Evolutionary conservation across 2,888 invertebrate species (phyloP), one percentile per base, ranked within the genome.

Genomic region (Eudasyphora cyanicolor): DNA sequence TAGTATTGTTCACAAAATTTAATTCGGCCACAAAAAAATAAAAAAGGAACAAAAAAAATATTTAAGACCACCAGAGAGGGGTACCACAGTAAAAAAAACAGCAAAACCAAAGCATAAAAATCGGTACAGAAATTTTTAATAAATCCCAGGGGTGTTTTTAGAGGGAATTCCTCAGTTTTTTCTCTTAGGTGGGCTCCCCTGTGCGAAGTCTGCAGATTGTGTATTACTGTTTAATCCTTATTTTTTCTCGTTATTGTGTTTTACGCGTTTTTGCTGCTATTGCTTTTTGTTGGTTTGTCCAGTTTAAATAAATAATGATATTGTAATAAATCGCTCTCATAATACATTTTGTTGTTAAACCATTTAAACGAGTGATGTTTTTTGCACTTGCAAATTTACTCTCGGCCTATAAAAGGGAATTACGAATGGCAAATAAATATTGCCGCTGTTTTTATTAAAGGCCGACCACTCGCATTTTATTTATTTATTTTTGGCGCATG

Each of bases 301-400:
- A 17, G 5, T 73, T 73, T 73, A 57, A 73, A 73, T 73, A 73
- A 73, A 73, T 42, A 73, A 54, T 76, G 12, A 54, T 19, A 27
- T 64, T 51, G 51, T 54, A 35, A 75, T 75, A 64, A 75, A 64
- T 64, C 35, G 64, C 17, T 49, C 5, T 49, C 5, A 64, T 35
- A 76, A 73, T 35, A 69, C 21, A 21, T 29, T 77, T 14, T 10
- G 38, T 19, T 12, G 8, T 7, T 60, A 19, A 32, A 51, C 49
- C 21, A 14, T 54, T 67, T 69, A 29, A 45, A 45, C 8, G 4
- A 49, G 38, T 27, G 24, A 12, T 49, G 38, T 35, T 24, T 57
- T 24, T 57, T 19, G 24, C n/a, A n/a, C 27, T 57, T 57, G 49
- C 14, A 38, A 76, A 57, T 24, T n/a, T n/a, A n/a, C n/a, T n/a